Base-by-base conservation (phyloP, 2,888 invertebrate genomes). In the Strigamia crassipes region DNA sequence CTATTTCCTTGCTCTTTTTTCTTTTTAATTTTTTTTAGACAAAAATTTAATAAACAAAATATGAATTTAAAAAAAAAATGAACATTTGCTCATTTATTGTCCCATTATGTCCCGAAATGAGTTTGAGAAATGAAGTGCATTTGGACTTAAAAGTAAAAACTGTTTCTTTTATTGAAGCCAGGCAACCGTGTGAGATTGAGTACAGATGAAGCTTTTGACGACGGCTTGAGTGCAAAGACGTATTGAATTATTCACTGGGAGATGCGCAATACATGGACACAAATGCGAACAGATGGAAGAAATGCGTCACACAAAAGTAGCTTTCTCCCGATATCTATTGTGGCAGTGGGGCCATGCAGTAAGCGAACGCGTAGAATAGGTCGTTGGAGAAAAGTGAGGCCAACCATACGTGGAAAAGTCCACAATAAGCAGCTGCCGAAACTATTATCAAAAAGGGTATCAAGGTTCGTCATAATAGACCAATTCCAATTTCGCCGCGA, bases 191-290 rank as follows among this genome's bases (percentile, higher is more conserved):
- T n/a, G 73, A 73, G 73, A 73, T 73, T 73, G 23, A 73, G 27
- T 73, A 13, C 5, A 73, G 73, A 73, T 73, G 73, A 73, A 73
- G 73, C 73, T 73, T 51, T 73, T 73, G 73, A 73, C 73, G 73
- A 73, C 12, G 31, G 73, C 73, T 12, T 61, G 18, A 23, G 23
- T 61, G 61, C 61, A 31, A 51, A 27, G 31, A 73, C 73, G 73
- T 73, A 73, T 73, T 73, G 73, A 73, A 73, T 73, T 73, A 73
- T 73, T 73, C 73, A 73, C 73, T 73, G 15, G 27, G 15, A 73
- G 73, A 73, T 73, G 73, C 73, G 73, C 73, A 31, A 73, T 73
- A 73, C 73, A 31, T 15, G 21, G 31, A 73, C 73, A 56, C 8
- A 56, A 56, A 56, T 56, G 56, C 73, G 27, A n/a, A 73, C 73